Conservation (phyloP, 2,113 vertebrate species). For the Electrona antarctica region DNA sequence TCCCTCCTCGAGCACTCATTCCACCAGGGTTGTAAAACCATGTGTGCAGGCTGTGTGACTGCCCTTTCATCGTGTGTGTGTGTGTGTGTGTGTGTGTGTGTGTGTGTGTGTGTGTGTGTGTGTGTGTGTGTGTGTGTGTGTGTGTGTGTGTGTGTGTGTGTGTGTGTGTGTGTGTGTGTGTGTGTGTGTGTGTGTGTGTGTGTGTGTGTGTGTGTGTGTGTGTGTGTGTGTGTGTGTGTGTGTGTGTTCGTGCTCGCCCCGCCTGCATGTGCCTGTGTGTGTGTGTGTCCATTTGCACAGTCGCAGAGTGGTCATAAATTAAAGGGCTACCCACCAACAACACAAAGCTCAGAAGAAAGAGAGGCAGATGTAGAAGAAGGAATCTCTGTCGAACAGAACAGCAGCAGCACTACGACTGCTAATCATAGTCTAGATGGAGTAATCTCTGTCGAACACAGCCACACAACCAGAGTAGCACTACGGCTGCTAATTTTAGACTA, state of each 20-base stretch:
- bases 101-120: slow-evolving; percentile 47
- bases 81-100: slow-evolving; percentile 51
- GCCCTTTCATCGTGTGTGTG: slow-evolving; percentile 79
- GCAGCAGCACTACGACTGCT: slow-evolving; percentile 39
- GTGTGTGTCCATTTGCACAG: slow-evolving; percentile 62
- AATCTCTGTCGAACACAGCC: slow-evolving; percentile 1
- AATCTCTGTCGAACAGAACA: slow-evolving; percentile 30
- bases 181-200: slow-evolving; percentile 65
- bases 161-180: slow-evolving; percentile 64
- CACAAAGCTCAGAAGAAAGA: slow-evolving; percentile 61
- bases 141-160: slow-evolving; percentile 64
- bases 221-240: slow-evolving; percentile 2
- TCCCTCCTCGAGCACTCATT: slow-evolving; percentile 77
- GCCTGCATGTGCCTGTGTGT: slow-evolving; percentile 9
- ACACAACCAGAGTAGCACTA: slow-evolving; percentile 19
- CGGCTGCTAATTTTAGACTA: slow-evolving; percentile 37
- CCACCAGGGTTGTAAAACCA: slow-evolving; percentile 80
- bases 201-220: slow-evolving; percentile 29
- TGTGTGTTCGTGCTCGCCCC: neutral
- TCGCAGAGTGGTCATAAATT: slow-evolving; percentile 76
- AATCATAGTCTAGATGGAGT: slow-evolving; percentile 3
- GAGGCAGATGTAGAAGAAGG: slow-evolving; percentile 61
- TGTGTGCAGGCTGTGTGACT: slow-evolving; percentile 74
- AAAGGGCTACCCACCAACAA: slow-evolving; percentile 65
- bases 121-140: slow-evolving; percentile 65